phyloP scores from a whole-genome alignment of 2,888 invertebrate genomes.

The Masnerella sp. region DNA sequence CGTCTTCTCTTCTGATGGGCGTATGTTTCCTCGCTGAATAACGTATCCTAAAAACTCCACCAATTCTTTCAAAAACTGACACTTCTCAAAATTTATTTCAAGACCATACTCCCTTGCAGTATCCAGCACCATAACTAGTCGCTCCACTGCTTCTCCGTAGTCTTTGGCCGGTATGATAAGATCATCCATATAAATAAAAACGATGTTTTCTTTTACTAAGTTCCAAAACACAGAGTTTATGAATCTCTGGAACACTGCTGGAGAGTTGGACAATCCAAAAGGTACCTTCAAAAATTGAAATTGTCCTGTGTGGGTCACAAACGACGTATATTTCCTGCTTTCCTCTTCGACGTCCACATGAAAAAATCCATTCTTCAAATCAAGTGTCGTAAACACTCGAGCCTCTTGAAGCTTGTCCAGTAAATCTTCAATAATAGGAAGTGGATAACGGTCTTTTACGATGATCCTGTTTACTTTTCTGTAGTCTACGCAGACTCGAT shows the following conservation, averaged over 20 bases:
- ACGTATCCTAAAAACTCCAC: constrained; percentile 1
- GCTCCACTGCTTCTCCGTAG: constrained; percentile 15
- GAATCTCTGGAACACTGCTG: constrained; percentile 36
- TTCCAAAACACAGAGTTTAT: constrained; percentile 42
- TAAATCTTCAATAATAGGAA: constrained; percentile 61
- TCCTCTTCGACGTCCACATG: constrained; percentile 47
- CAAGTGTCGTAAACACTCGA: constrained; percentile 59
- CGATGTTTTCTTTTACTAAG: not conserved
- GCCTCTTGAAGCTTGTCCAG: constrained; percentile 41
- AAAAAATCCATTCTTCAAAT: constrained; percentile 56
- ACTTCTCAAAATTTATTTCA: constrained; percentile 9
- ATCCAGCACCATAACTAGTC: not conserved
- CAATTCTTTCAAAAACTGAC: not conserved
- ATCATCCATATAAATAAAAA: constrained; percentile 19
- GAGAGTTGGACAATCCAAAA: constrained; percentile 57
- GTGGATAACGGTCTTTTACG: constrained; percentile 55
- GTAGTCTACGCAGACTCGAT: constrained; percentile 61
- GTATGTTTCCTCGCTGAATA: not conserved
- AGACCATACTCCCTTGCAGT: constrained; percentile 7
- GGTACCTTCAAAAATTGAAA: constrained; percentile 49
- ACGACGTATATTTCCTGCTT: constrained; percentile 57
- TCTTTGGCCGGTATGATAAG: constrained; percentile 4
- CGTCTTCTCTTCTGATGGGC: not conserved
- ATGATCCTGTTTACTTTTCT: constrained; percentile 57
- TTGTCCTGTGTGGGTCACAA: constrained; percentile 54